A percentile compares a stretch with the other conserved stretches of the same genome.
Evolutionary conservation across 1,140 invertebrate genomes (phyloP).

Genomic region (Bombus superbus): DNA sequence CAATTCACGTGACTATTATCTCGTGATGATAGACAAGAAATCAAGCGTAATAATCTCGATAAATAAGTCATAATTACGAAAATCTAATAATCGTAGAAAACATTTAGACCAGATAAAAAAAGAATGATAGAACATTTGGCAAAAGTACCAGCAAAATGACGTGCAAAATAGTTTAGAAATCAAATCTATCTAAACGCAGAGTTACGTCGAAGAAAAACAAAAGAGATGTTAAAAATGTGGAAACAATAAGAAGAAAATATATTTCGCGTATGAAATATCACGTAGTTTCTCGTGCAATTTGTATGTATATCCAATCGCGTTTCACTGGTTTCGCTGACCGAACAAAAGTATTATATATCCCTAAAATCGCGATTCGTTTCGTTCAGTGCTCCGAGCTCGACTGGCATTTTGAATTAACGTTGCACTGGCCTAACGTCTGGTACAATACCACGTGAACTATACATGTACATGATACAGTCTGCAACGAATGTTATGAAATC

Average conservation of each 20-base stretch:
- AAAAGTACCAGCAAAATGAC: not conserved
- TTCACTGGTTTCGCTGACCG: not conserved
- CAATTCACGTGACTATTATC: not conserved
- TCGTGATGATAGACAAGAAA: not conserved
- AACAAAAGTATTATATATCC: too few species aligned
- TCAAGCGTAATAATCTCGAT: not conserved
- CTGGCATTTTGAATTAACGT: slow-evolving; percentile 24
- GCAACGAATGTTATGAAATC: slow-evolving; percentile 10
- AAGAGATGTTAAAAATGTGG: not conserved
- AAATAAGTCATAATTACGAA: not conserved
- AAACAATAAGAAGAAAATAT: not conserved
- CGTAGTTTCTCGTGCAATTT: not conserved
- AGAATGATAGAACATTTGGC: not conserved
- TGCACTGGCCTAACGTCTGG: not conserved
- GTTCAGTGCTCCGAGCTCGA: not conserved
- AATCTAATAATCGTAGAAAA: not conserved
- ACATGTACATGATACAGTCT: not conserved
- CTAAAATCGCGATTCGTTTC: slow-evolving; percentile 12
- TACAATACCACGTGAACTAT: slow-evolving; percentile 3
- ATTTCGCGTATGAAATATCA: too few species aligned
- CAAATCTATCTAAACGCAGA: not conserved
- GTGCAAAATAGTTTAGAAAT: not conserved
- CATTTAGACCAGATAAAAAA: not conserved
- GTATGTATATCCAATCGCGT: not conserved
- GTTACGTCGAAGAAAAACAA: not conserved